A percentile compares a stretch with the other conserved stretches of the same genome.
Evolutionary conservation across 1,140 invertebrate genomes (phyloP).

Genomic region (Venturia canescens): DNA sequence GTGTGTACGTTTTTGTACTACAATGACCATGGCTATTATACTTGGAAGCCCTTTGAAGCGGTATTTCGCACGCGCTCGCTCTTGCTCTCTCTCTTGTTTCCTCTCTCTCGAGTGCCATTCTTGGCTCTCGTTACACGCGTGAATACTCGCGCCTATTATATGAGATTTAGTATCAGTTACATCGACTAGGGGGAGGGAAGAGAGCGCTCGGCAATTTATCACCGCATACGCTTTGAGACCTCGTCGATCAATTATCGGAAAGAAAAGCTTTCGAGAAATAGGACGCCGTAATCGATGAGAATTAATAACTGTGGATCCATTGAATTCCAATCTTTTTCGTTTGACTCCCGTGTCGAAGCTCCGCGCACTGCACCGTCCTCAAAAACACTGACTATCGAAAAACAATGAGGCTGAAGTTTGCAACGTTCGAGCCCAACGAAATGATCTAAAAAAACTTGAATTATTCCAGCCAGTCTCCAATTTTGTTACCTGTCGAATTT

Average conservation of each 20-base stretch:
- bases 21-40: conserved; percentile 21
- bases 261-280: background rate
- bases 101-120: background rate
- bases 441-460: no score
- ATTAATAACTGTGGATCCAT: no score
- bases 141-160: conserved; percentile 33
- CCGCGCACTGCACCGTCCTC: no score
- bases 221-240: background rate
- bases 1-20: conserved; percentile 16
- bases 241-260: background rate
- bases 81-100: background rate
- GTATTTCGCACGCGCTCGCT: conserved; percentile 18
- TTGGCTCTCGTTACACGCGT: conserved; percentile 35
- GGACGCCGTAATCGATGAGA: no score
- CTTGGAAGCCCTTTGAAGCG: conserved; percentile 15
- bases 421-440: no score
- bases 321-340: no score
- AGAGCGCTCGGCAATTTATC: background rate
- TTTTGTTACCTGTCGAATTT: no score
- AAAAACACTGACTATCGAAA: no score
- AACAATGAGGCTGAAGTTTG: no score
- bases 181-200: background rate
- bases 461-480: no score
- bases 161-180: conserved; percentile 18
- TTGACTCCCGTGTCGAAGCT: no score